These are phyloP conservation scores for Manis crassicaudata DNA, from an alignment of 2,797 vertebrate species.

Conservation along the genomic window DNA sequence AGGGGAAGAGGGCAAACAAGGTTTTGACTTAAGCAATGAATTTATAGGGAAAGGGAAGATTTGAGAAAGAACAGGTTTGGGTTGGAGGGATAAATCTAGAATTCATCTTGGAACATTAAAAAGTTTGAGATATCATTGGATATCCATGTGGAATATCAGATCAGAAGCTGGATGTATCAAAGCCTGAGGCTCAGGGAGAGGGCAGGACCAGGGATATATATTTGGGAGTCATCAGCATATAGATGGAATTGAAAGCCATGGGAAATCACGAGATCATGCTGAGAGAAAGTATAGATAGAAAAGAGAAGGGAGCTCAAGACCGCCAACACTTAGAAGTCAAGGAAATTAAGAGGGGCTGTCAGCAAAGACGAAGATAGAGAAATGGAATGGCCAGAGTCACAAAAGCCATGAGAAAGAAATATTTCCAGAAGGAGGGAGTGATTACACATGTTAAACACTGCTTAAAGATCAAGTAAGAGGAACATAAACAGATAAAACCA, in stretches of 20 bases:
- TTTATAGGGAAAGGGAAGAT: neutral
- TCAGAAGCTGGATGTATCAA: neutral
- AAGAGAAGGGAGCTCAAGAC: neutral
- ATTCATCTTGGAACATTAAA: conserved; percentile 15
- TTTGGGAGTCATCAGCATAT: neutral
- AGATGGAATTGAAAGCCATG: neutral
- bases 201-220: neutral
- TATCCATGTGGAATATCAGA: conserved; percentile 24
- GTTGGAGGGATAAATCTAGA: neutral
- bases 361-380: neutral
- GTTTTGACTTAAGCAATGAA: neutral
- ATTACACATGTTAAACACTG: neutral
- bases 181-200: neutral
- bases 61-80: conserved; percentile 1
- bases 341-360: neutral
- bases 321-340: neutral
- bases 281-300: neutral
- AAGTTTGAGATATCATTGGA: neutral
- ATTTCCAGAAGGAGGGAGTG: neutral
- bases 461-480: neutral
- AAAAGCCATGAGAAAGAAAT: neutral
- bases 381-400: neutral
- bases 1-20: neutral
- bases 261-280: neutral
- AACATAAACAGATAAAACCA: neutral